A percentile compares a stretch with the other conserved stretches of the same genome.
These are phyloP conservation scores for Sitta europaea DNA, from an alignment of 2,113 vertebrate species.

Conservation along the genomic window DNA sequence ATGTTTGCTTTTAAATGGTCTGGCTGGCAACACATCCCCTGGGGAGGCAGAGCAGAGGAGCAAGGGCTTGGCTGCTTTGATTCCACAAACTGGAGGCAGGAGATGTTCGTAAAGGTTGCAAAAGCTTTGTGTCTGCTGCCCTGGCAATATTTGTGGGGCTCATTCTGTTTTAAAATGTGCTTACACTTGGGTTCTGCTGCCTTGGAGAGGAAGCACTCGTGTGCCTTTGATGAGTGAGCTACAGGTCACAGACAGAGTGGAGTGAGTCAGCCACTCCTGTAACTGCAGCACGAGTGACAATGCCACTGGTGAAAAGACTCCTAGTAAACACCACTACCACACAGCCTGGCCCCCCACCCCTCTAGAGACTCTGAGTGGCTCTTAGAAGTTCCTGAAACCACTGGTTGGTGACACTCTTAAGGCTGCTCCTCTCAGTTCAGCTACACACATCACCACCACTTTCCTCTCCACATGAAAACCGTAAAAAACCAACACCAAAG, in stretches of 20 bases:
- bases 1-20: constrained; percentile 34
- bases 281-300: background rate
- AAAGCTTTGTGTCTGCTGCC: constrained; percentile 8
- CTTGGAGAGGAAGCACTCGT: background rate
- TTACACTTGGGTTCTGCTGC: background rate
- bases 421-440: background rate
- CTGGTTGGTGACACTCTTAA: background rate
- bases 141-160: background rate
- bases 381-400: background rate
- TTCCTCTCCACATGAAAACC: background rate
- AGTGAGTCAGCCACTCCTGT: constrained; percentile 1
- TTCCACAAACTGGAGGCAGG: background rate
- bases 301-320: background rate
- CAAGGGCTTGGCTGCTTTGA: background rate
- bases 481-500: background rate
- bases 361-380: background rate
- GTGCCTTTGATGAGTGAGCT: background rate
- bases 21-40: background rate
- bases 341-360: background rate
- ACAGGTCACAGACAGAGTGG: constrained; percentile 16
- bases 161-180: background rate
- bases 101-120: background rate
- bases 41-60: background rate
- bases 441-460: background rate
- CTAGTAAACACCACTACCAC: background rate